These are phyloP conservation scores for Channa striata DNA, from an alignment of 2,797 vertebrate genomes.

Conservation along the genomic window DNA sequence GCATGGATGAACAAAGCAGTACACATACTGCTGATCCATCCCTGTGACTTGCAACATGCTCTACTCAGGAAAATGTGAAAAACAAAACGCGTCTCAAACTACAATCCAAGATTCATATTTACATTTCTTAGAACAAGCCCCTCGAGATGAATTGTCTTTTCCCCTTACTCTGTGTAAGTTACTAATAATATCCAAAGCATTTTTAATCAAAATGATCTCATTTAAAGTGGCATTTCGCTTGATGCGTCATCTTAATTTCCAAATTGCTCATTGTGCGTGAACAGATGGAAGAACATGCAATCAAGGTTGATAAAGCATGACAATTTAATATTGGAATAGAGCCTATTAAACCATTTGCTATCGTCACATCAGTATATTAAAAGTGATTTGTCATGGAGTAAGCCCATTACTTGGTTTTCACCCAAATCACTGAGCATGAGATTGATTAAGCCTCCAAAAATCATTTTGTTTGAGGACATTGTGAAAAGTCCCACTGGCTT, in stretches of 20 bases:
- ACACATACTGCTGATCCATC: too few relatives aligned
- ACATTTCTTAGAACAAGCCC: not conserved
- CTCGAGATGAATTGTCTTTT: not conserved
- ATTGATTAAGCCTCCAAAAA: constrained; percentile 42
- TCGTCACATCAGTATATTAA: constrained; percentile 45
- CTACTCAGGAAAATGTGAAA: not conserved
- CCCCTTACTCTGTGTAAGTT: not conserved
- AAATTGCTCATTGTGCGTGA: constrained; percentile 39
- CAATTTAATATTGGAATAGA: constrained; percentile 45
- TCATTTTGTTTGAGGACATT: constrained; percentile 36
- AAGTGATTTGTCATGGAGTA: constrained; percentile 49
- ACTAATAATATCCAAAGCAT: constrained; percentile 25
- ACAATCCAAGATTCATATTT: not conserved
- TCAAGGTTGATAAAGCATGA: constrained; percentile 53
- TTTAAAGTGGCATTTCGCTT: constrained; percentile 37
- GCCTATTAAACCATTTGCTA: constrained; percentile 39
- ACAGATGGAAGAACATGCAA: constrained; percentile 48
- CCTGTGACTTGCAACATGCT: not conserved
- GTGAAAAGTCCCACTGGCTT: constrained; percentile 4
- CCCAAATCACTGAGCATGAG: constrained; percentile 47
- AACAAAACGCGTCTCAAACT: not conserved
- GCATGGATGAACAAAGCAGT: constrained; percentile 17
- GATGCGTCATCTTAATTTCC: constrained; percentile 38
- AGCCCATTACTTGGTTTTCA: constrained; percentile 56
- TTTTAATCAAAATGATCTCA: constrained; percentile 27